These are phyloP conservation scores for Climacteris rufus DNA, from an alignment of 2,113 vertebrate genomes.

Conservation along the genomic window DNA sequence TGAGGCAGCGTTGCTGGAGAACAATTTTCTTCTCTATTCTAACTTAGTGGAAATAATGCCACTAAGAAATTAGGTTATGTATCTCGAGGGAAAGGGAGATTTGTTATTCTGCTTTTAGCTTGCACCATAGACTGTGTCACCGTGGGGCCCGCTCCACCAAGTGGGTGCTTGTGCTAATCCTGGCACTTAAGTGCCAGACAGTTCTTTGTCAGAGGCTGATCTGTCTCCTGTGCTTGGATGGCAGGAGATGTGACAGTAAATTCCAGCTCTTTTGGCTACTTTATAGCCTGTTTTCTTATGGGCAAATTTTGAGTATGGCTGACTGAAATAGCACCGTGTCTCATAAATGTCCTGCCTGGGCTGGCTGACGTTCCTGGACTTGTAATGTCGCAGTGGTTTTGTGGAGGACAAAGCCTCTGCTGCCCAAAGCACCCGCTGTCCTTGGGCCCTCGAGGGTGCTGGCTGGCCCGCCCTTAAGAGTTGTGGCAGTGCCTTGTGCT, in stretches of 20 bases:
- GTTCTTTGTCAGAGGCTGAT: not conserved
- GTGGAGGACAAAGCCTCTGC: not conserved
- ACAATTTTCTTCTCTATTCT: not conserved
- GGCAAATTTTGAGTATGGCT: not conserved
- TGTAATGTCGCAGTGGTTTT: not conserved
- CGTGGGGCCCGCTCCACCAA: fast-evolving
- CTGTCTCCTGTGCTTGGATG: not conserved
- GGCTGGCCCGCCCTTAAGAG: not conserved
- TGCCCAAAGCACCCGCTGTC: not conserved
- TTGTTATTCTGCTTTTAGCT: not conserved
- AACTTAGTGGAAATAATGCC: not conserved
- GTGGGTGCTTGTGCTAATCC: not conserved
- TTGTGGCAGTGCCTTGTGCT: not conserved
- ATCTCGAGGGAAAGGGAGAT: not conserved
- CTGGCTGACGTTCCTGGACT: fast-evolving
- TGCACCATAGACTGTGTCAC: not conserved
- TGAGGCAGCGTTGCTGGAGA: not conserved
- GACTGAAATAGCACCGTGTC: not conserved
- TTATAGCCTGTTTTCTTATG: not conserved
- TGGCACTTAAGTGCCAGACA: not conserved
- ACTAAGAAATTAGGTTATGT: not conserved
- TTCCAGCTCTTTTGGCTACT: not conserved
- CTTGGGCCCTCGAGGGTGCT: not conserved
- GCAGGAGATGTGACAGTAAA: not conserved
- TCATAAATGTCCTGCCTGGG: fast-evolving